Conservation (phyloP, 2,888 invertebrate genomes). For the Drosophila mercatorum region DNA sequence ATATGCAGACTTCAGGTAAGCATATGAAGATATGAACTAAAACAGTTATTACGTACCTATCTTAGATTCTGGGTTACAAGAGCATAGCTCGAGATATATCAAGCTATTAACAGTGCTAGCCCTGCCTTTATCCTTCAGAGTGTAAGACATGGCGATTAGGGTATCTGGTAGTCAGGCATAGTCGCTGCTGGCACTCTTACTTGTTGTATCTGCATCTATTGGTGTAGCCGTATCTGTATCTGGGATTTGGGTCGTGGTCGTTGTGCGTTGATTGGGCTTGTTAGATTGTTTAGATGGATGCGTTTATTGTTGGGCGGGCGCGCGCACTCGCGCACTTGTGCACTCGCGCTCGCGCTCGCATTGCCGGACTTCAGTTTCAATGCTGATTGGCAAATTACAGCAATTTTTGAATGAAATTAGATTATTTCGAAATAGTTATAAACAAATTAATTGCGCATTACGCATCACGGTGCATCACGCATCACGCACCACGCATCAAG, state of each 20-base stretch:
- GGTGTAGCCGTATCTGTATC: constrained; percentile 24
- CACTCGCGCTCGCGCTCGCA: constrained; percentile 23
- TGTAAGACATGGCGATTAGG: not conserved
- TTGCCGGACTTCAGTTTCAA: constrained; percentile 65
- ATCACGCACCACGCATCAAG: not conserved
- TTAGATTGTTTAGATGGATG: constrained; percentile 36
- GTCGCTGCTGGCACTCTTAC: not conserved
- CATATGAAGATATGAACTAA: too few species aligned
- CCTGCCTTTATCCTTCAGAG: too few species aligned
- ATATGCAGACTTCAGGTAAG: not conserved
- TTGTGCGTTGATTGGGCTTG: constrained; percentile 63
- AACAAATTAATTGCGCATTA: constrained; percentile 75
- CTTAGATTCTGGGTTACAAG: not conserved
- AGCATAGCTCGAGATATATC: too few species aligned
- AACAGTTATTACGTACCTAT: too few species aligned
- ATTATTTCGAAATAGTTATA: constrained; percentile 77
- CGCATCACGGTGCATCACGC: constrained; percentile 20
- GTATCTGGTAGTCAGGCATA: not conserved
- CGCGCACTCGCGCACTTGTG: constrained; percentile 22
- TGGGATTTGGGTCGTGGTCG: constrained; percentile 78
- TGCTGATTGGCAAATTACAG: constrained; percentile 79
- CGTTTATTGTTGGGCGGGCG: constrained; percentile 34
- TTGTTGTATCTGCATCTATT: constrained; percentile 16
- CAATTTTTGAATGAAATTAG: constrained; percentile 76
- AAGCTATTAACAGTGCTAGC: too few species aligned